Base-by-base conservation (phyloP, 2,113 vertebrate species). In the Clarias magur region DNA sequence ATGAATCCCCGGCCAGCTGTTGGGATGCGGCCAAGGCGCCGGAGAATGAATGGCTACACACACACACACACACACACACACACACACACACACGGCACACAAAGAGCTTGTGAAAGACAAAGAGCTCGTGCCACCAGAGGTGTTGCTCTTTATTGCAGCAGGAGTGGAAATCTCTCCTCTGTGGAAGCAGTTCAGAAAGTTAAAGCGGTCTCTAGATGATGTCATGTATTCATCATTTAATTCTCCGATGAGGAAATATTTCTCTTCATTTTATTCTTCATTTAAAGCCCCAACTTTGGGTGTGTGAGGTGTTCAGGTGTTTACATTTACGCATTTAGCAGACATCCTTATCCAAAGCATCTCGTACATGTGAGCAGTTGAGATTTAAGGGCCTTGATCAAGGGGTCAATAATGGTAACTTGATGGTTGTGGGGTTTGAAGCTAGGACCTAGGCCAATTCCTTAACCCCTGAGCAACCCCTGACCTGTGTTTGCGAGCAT, bases 1-100 rank as follows among this genome's bases (percentile, higher is more conserved):
- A 68, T 72, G 91, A 94, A 90, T 95, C 92, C 93, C 93, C 80
- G 88, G 91, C 90, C 73, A 91, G 88, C 90, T 88, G 67, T 88
- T 88, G 91, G 87, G 89, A 85, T 88, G 90, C 82, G 91, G 85
- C 87, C 89, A 88, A 82, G 85, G 88, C 83, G 75, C 88, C 19
- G 76, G 25, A 73, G 80, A 79, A 83, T 67, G 86, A 76, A 78
- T 83, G 72, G 81, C 78, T 85, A 56, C 68, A 60, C 82, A 81
- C 82, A 65, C 86, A 15, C 84, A 38, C 34, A 34, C 79, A 65
- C 83, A 42, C 83, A 62, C 80, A 62, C 62, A 63, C 80, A 79
- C 68, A 86, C 79, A 38, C 34, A 48, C 70, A 30, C 68, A n/a
- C 62, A 73, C 54, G 48, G 65, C 70, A 81, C 78, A 80, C 30